phyloP scores from a whole-genome alignment of 2,113 vertebrate species.

The Campylomormyrus tamandua region DNA sequence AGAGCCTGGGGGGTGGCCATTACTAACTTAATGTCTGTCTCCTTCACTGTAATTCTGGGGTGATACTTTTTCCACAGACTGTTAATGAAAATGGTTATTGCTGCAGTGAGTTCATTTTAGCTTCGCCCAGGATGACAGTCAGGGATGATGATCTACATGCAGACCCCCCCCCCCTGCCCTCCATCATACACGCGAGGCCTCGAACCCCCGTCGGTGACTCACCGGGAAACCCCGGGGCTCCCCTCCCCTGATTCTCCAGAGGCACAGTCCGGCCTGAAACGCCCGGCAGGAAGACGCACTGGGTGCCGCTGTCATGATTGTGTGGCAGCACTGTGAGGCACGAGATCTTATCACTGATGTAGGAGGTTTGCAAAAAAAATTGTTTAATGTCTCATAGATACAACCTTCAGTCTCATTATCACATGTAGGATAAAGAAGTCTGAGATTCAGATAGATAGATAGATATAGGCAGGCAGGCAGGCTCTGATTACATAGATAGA shows the following conservation, averaged over 20 bases:
- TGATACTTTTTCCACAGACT: conserved; percentile 26
- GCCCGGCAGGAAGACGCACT: not conserved
- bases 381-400: not conserved
- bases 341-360: not conserved
- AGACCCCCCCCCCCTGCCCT: conserved; percentile 11
- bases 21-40: conserved; percentile 28
- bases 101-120: conserved; percentile 24
- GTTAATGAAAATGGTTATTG: conserved; percentile 43
- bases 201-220: not conserved
- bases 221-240: not conserved
- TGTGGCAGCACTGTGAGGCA: not conserved
- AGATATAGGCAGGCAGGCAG: no score
- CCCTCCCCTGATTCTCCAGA: not conserved
- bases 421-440: not conserved
- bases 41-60: conserved; percentile 13
- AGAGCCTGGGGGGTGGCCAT: conserved; percentile 22
- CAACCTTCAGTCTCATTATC: not conserved
- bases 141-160: conserved; percentile 18
- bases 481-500: no score
- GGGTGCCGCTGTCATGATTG: not conserved
- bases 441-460: not conserved
- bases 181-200: not conserved
- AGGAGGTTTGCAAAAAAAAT: not conserved
- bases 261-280: not conserved
- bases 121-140: conserved; percentile 22